A percentile compares a stretch with the other conserved stretches of the same genome.
phyloP scores from a whole-genome alignment of 2,797 vertebrate genomes.

The Lepus oiostolus region DNA sequence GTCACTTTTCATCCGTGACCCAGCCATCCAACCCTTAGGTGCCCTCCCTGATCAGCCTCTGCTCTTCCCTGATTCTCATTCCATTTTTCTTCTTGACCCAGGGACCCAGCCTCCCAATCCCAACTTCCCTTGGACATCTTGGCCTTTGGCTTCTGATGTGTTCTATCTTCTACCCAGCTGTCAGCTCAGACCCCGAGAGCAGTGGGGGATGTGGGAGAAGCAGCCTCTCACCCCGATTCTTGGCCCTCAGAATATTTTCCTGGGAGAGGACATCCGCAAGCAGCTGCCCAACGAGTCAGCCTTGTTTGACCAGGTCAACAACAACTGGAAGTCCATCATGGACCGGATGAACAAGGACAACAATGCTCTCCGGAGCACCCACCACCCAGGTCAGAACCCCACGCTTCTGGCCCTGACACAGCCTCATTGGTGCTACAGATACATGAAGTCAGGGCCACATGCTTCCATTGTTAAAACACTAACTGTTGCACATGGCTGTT shows the following conservation, averaged over 20 bases:
- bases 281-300: slow-evolving; percentile 92
- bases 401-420: rapidly evolving
- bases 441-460: not conserved
- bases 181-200: not conserved
- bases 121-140: not conserved
- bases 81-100: not conserved
- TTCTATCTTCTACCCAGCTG: not conserved
- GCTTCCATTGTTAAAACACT: not conserved
- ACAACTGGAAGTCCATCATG: slow-evolving; percentile 93
- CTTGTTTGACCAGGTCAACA: slow-evolving; percentile 91
- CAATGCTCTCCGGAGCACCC: slow-evolving; percentile 92
- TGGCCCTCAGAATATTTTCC: slow-evolving; percentile 92
- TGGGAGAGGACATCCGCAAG: slow-evolving; percentile 94
- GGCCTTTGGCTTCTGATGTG: not conserved
- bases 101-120: not conserved
- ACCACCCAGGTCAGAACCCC: slow-evolving; percentile 89
- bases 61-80: not conserved
- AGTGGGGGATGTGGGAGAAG: not conserved
- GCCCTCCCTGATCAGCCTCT: not conserved
- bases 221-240: not conserved
- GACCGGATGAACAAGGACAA: slow-evolving; percentile 88
- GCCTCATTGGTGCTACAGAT: not conserved
- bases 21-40: not conserved
- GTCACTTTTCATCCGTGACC: not conserved
- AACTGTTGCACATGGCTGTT: not conserved